A percentile compares a stretch with the other conserved stretches of the same genome.
These are phyloP conservation scores for Alcedo quadribrachys DNA, from an alignment of 2,797 vertebrate genomes.

Conservation along the genomic window DNA sequence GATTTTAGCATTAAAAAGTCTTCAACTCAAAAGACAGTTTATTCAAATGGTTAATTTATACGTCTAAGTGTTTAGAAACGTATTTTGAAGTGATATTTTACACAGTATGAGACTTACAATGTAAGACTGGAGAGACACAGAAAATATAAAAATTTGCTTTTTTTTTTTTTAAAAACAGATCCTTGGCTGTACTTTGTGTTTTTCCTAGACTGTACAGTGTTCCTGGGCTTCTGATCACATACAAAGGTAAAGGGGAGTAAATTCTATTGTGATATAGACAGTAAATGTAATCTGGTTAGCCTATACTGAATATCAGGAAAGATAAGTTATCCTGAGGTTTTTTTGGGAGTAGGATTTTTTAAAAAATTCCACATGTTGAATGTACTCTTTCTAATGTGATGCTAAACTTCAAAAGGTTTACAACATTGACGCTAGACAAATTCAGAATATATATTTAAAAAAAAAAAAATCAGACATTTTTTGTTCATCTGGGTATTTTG, in stretches of 20 bases:
- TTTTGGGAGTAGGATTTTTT: background rate
- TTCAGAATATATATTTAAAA: too few species aligned
- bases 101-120: background rate
- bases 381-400: background rate
- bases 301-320: background rate
- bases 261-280: background rate
- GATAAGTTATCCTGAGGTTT: background rate
- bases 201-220: background rate
- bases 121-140: background rate
- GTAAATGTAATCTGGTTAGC: background rate
- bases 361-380: background rate
- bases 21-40: background rate
- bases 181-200: background rate
- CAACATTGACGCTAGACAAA: background rate
- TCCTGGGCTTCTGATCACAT: background rate
- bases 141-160: background rate
- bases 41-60: background rate
- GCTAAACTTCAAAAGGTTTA: background rate
- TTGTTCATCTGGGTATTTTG: background rate
- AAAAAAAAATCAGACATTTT: too few species aligned
- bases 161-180: constrained; percentile 27
- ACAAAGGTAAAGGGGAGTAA: constrained; percentile 37
- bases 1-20: background rate
- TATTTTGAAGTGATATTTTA: background rate
- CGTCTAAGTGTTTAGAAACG: background rate